phyloP scores from a whole-genome alignment of 2,888 invertebrate genomes.

The Lepidocyrtinus sp. region DNA sequence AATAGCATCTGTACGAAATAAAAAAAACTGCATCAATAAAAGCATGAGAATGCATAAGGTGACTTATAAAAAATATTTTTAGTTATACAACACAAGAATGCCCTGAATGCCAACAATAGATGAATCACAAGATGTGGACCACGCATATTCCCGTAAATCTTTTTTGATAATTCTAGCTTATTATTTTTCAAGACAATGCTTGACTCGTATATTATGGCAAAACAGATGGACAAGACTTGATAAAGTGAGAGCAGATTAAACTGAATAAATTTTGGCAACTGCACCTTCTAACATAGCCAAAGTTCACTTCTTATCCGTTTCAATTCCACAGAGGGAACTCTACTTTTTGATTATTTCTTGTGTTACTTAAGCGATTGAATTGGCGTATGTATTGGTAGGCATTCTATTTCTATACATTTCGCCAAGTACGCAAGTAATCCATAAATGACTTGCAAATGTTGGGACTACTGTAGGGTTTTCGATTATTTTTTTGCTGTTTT shows the following conservation, averaged over 20 bases:
- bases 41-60: background rate
- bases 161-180: slow-evolving; percentile 19
- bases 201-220: slow-evolving; percentile 4
- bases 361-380: too few relatives aligned
- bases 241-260: background rate
- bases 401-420: too few relatives aligned
- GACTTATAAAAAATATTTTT: slow-evolving; percentile 13
- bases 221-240: slow-evolving; percentile 14
- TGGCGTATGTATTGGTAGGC: too few relatives aligned
- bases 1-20: slow-evolving; percentile 23
- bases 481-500: slow-evolving; percentile 60
- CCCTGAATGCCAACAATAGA: background rate
- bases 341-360: too few relatives aligned
- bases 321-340: too few relatives aligned
- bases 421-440: background rate
- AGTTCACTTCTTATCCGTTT: too few relatives aligned
- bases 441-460: slow-evolving; percentile 60
- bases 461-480: slow-evolving; percentile 54
- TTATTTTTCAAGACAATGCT: slow-evolving; percentile 20
- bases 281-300: too few relatives aligned
- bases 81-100: background rate
- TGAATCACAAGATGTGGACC: background rate
- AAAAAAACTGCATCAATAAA: slow-evolving; percentile 4
- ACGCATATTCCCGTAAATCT: slow-evolving; percentile 12
- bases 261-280: too few relatives aligned